Base-by-base conservation (phyloP, 2,113 vertebrate genomes). In the Percopsis transmontana region DNA sequence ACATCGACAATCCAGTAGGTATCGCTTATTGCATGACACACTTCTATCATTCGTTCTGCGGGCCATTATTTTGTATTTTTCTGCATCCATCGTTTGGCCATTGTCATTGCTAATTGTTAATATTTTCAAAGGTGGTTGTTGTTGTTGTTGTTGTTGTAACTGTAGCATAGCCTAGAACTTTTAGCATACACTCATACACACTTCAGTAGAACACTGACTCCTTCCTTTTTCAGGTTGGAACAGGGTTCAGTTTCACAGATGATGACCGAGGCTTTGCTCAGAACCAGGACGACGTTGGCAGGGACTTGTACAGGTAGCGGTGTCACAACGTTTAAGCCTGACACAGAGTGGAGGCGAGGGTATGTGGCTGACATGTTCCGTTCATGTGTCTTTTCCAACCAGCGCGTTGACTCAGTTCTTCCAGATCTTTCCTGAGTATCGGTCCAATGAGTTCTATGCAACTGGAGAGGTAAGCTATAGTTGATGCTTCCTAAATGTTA, bases 391-490 rank as follows among this genome's bases (percentile, higher is more conserved):
- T 64, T 81, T 74, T 27, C 73, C 70, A 72, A 70, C 39, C 71
- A 94, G 93, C 76, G 93, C 87, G 4, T 85, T 96, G 54, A 79
- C 57, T 38, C 91, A 92, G 69, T 95, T 96, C 90, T 97, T 93
- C 81, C 88, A 92, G 82, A 75, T 94, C 56, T 97, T 96, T 82
- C 91, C 91, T 5, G 93, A 93, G 45, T 96, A 93, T 83, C 88
- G 92, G 84, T 75, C 91, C 62, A 96, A 94, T 74, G 76, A 93
- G 23, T 98, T 95, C 71, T 95, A 89, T 70, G 90, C 88, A 70
- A 92, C 90, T 27, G 93, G 92, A 60, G 93, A 97, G 94, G 94
- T 94, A 19, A 83, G 88, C 68, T 57, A 39, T 33, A 33, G 27
- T 6, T 33, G 8, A 33, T 33, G 5, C 0, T 33, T 33, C 27